Evolutionary conservation across 2,888 invertebrate genomes (phyloP), one percentile per base, ranked within the genome.

Genomic region (Andrena haemorrhoa): DNA sequence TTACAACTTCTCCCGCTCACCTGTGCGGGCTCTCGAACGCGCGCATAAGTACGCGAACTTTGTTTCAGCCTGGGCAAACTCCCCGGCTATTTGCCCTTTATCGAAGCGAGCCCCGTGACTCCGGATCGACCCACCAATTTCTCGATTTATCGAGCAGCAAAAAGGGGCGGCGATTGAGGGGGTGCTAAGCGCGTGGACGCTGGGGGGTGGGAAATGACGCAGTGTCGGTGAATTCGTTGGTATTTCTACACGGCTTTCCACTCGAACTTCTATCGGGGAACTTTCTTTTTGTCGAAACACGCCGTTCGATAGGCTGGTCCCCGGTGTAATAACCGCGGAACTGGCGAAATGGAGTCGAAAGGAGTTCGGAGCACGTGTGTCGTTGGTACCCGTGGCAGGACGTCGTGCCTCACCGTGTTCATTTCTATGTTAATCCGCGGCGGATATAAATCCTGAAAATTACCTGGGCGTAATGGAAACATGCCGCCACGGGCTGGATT

Each of bases 1-100:
- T 88, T 88, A 86, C 88, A 85, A 84, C 83, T 75, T 72, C 73
- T 72, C 53, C 71, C 71, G 51, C 81, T 88, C 82, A 84, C 82
- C 88, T 86, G 87, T 74, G 79, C 66, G 83, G 56, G 84, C 80
- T 82, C 80, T 73, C 76, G 70, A 65, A 70, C 75, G 68, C 74
- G 76, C 69, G 53, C 26, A n/a, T 73, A 82, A 82, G 58, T 75
- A 69, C 69, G 33, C 69, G 35, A 87, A 82, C 79, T 84, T 84
- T 75, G 73, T 77, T 77, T 53, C 79, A 41, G 60, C 61, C 16
- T 47, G 61, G 33, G 10, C 49, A 82, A 72, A 56, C 70, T 71
- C 31, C 64, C 53, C 3, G 23, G 35, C 65, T 56, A 20, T 35
- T 29, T 23, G 26, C 23, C 26, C 35, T 47, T 65, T 82, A 76